Evolutionary conservation across 1,140 invertebrate genomes (phyloP), one percentile per base, ranked within the genome.

Genomic region (Drosophila funebris): DNA sequence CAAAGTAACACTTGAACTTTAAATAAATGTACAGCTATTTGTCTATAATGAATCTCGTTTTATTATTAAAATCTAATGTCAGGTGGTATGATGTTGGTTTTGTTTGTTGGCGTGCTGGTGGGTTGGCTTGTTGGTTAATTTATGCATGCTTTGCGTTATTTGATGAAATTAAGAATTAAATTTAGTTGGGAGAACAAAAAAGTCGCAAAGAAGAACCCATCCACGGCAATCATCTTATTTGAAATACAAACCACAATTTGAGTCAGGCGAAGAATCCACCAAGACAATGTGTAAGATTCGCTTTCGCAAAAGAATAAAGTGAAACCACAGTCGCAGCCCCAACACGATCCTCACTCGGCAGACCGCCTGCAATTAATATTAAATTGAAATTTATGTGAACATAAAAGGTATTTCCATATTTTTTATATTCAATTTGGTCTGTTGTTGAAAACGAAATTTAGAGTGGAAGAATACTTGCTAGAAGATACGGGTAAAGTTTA

Each of bases 161-260:
- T 87, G 64, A 78, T 63, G 78, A 87, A 85, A 77, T 87, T 46
- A 64, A 87, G 60, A 70, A 63, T 16, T 63, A 56, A 71, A 78
- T 82, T 82, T 85, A 64, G 74, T 54, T 78, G 81, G 87, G 81
- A 85, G 81, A 85, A 75, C 70, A 33, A 53, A 43, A 44, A 57
- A 44, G 7, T 31, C 16, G 36, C 29, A 63, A 73, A 53, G 31
- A 66, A 81, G 60, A 77, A 85, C 53, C 27, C 39, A 61, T 20
- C 77, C 81, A 85, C 82, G 81, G 81, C 78, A 81, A 87, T 77
- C 81, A 58, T 64, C 82, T 87, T 75, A 85, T 85, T 85, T 85
- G n/a, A 87, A 85, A 85, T 85, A 85, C 83, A 76, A 76, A 76
- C 56, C 83, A 74, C 66, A 75, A 83, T 78, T 83, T 78, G 39